These are phyloP conservation scores for Amblyteles armatorius DNA, from an alignment of 2,888 invertebrate species.

Conservation along the genomic window DNA sequence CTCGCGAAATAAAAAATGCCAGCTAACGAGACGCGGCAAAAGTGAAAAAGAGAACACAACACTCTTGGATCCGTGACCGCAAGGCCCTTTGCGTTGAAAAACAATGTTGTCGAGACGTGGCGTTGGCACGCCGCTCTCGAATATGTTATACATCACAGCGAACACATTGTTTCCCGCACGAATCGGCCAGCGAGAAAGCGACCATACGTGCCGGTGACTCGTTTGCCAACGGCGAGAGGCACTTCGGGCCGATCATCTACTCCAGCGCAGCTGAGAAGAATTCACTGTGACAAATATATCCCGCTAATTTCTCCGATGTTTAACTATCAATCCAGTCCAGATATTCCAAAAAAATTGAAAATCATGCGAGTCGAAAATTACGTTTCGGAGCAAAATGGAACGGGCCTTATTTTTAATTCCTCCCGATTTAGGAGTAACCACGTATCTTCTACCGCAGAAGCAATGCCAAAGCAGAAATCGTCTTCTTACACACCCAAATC, in stretches of 20 bases:
- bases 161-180: conserved; percentile 82
- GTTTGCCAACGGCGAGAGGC: conserved; percentile 42
- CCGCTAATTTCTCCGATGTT: background rate
- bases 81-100: conserved; percentile 75
- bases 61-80: conserved; percentile 72
- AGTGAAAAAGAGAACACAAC: conserved; percentile 61
- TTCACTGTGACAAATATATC: conserved; percentile 7
- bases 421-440: no score
- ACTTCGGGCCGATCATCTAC: conserved; percentile 1
- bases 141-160: conserved; percentile 76
- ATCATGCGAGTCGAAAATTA: background rate
- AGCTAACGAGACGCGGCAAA: conserved; percentile 46
- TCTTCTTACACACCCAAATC: no score
- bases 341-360: background rate
- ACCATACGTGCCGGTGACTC: conserved; percentile 72
- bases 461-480: no score
- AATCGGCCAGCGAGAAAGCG: conserved; percentile 71
- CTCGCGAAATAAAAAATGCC: conserved; percentile 16
- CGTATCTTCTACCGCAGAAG: no score
- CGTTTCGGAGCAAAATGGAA: no score
- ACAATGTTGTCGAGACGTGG: conserved; percentile 80
- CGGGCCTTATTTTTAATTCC: no score
- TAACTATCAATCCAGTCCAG: background rate
- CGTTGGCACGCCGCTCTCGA: conserved; percentile 67
- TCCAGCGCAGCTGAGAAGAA: conserved; percentile 28